Conservation (phyloP, 2,113 vertebrate genomes). For the Ranitomeya imitator region DNA sequence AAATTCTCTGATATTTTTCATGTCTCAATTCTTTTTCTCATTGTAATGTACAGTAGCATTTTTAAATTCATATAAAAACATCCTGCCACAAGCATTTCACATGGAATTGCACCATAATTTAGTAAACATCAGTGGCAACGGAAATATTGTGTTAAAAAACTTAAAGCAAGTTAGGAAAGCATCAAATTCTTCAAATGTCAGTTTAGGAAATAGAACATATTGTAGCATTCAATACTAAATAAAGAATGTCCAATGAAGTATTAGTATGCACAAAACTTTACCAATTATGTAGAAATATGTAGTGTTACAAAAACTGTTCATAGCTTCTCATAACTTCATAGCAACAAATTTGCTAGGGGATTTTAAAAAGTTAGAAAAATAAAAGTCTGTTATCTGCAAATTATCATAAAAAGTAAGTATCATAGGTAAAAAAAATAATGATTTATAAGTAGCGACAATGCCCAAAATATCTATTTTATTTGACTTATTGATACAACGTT, state of each 20-base stretch:
- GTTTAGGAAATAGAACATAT: not conserved
- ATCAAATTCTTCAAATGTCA: slow-evolving; percentile 9
- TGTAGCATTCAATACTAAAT: not conserved
- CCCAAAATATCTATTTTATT: slow-evolving; percentile 24
- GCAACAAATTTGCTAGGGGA: not conserved
- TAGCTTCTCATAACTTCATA: not conserved
- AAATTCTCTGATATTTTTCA: not conserved
- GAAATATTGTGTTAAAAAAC: slow-evolving; percentile 11
- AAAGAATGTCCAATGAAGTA: slow-evolving; percentile 14
- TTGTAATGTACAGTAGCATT: not conserved
- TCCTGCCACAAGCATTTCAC: not conserved
- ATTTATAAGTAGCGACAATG: slow-evolving; percentile 66
- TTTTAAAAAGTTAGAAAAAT: not conserved
- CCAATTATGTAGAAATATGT: slow-evolving; percentile 26
- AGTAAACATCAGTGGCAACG: not conserved
- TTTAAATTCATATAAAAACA: not conserved
- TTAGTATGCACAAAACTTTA: slow-evolving; percentile 1
- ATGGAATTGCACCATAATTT: not conserved
- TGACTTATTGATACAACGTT: slow-evolving; percentile 59
- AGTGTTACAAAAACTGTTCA: not conserved
- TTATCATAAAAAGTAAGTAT: slow-evolving; percentile 18
- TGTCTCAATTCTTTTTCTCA: not conserved
- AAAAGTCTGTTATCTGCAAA: not conserved
- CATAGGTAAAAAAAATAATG: slow-evolving; percentile 59
- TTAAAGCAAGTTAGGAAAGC: not conserved